Evolutionary conservation across 2,888 invertebrate species (phyloP), one percentile per base, ranked within the genome.

Genomic region (Caenorhabditis plicata): DNA sequence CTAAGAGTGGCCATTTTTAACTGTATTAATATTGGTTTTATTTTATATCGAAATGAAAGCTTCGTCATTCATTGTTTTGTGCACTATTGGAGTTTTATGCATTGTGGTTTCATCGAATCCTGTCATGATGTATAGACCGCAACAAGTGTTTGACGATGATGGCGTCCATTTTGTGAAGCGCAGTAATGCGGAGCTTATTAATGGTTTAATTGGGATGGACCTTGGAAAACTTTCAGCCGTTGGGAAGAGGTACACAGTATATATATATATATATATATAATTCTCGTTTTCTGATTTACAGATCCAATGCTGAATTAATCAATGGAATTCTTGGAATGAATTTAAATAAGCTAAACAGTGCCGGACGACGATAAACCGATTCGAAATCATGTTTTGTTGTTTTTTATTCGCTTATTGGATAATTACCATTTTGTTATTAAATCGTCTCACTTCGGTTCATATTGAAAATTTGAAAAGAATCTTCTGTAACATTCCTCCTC

Each of bases 251-350:
- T 56, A 17, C 7, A 32, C 31, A 15, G 4, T 39, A n/a, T n/a
- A 9, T n/a, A n/a, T 33, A 13, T 33, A n/a, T 33, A n/a, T n/a
- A 33, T n/a, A 5, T n/a, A 33, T 7, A 33, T 33, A n/a, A 5
- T 33, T 9, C 15, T 33, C 33, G 9, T 43, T 15, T 22, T 33
- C 20, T 23, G 32, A 13, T 22, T 62, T 60, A 13, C 55, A 62
- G 62, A 19, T 75, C 74, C 26, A 78, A 78, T 56, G 78, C 78
- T 39, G 78, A 78, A 55, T 70, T 78, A 51, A 75, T 78, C 64
- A 78, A 78, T 65, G 78, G 78, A 20, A 74, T 78, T 38, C 68
- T 76, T 48, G 75, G 78, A 52, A 76, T 76, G 78, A 74, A 78
- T 53, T 64, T 77, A 32, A 74, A 77, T 70, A 64, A 70, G 44